Percentiles rank a stretch among this genome's conserved stretches.
Evolutionary conservation across 2,113 vertebrate genomes (phyloP).

Genomic region (Tragelaphus buxtoni): DNA sequence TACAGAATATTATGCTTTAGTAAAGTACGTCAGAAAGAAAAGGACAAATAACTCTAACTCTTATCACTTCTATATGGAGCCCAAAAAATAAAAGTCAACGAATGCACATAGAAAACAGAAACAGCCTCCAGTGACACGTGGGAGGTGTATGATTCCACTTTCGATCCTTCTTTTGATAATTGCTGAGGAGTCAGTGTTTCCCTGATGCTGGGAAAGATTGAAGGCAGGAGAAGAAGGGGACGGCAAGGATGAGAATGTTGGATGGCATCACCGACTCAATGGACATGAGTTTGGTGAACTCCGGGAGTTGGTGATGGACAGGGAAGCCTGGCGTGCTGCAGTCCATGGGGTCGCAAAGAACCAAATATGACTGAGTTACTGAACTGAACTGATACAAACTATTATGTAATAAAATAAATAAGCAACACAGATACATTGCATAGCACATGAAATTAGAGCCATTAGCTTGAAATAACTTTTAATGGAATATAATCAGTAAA

Average conservation of each 20-base stretch:
- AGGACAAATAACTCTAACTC: neutral
- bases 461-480: neutral
- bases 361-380: fast-evolving
- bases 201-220: neutral
- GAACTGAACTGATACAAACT: neutral
- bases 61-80: neutral
- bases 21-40: neutral
- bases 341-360: neutral
- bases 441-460: neutral
- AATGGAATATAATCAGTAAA: neutral
- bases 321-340: neutral
- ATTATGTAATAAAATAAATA: neutral
- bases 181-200: neutral
- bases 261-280: neutral
- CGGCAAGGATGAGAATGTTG: neutral
- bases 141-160: neutral
- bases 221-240: neutral
- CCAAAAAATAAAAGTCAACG: neutral
- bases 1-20: neutral
- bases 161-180: neutral
- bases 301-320: neutral
- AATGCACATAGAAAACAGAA: neutral
- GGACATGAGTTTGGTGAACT: neutral
- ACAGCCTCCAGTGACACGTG: neutral
- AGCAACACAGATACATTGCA: fast-evolving